A percentile compares a stretch with the other conserved stretches of the same genome.
Evolutionary conservation across 2,888 invertebrate species (phyloP).

Genomic region (Drosophila testacea): DNA sequence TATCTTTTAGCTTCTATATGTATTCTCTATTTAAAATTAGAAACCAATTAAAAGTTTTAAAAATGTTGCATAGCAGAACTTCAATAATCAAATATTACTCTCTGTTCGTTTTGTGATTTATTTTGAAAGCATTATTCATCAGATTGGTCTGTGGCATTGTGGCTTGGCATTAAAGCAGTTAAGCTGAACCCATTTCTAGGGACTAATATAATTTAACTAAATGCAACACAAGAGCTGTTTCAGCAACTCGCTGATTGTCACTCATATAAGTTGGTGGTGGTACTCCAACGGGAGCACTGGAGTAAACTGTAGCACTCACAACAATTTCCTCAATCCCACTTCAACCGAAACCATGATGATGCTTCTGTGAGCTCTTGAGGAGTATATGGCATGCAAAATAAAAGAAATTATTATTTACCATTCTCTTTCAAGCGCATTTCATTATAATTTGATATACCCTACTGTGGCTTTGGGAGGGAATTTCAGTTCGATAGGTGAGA

Average conservation of each 20-base stretch:
- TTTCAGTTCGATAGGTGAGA: background rate
- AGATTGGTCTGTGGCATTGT: conserved; percentile 6
- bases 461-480: background rate
- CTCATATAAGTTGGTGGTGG: conserved; percentile 5
- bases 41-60: no score
- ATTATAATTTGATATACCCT: conserved; percentile 40
- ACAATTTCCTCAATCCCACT: conserved; percentile 26
- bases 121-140: background rate
- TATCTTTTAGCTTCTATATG: no score
- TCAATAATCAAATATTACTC: no score
- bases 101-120: background rate
- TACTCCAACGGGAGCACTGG: conserved; percentile 8
- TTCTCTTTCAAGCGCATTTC: conserved; percentile 51
- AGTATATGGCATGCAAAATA: conserved; percentile 4
- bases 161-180: conserved; percentile 5
- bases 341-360: conserved; percentile 31
- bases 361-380: conserved; percentile 15
- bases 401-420: conserved; percentile 22
- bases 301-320: conserved; percentile 22
- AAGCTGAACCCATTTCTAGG: conserved; percentile 3
- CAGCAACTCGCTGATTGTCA: conserved; percentile 10
- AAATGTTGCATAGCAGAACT: no score
- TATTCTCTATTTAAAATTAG: no score
- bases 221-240: conserved; percentile 17
- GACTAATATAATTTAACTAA: conserved; percentile 28